Evolutionary conservation across 1,140 invertebrate genomes (phyloP), one percentile per base, ranked within the genome.

Genomic region (Choristoneura fumiferana): DNA sequence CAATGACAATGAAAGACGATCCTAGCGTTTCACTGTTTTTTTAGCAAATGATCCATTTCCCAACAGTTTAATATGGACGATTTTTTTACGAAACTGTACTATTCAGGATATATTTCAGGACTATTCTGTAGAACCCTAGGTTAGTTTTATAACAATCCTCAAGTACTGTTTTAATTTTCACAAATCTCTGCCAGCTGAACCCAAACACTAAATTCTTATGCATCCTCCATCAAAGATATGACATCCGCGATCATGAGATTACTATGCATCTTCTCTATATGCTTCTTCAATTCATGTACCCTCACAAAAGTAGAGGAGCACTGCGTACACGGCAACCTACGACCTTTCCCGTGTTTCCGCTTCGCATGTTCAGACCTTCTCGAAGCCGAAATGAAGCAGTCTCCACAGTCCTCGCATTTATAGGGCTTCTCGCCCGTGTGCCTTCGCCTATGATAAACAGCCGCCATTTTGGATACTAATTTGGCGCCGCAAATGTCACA

Each of bases 351-450:
- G 53, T 90, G 88, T 10, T 76, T 76, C 10, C 85, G 70, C 56
- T 89, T 90, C 0, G 78, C 76, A 14, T 90, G 88, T 15, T 87
- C 87, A 0, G 73, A 75, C 18, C 86, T 80, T 0, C 88, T 56
- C 0, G 87, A 89, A 5, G 83, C 73, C 0, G 88, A 89, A n/a
- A 89, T 76, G 57, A 90, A 90, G n/a, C 68, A 67, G 57, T 92
- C 91, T 0, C 93, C 92, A 69, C 93, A 94, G 36, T 93, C 91
- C 56, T 92, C 91, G 72, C 95, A 96, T 0, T 92, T 91, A 59
- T 94, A 95, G 0, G 94, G 94, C 67, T 93, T 94, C 64, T 95
- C 94, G 0, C 94, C 96, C 0, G 95, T 97, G 69, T 97, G 93
- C 15, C 87, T 54, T 34, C 89, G 70, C 58, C 81, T 80, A 57